Percentiles rank a stretch among this genome's conserved stretches.
phyloP scores from a whole-genome alignment of 2,797 vertebrate genomes.

The Craterocephalus amniculus region DNA sequence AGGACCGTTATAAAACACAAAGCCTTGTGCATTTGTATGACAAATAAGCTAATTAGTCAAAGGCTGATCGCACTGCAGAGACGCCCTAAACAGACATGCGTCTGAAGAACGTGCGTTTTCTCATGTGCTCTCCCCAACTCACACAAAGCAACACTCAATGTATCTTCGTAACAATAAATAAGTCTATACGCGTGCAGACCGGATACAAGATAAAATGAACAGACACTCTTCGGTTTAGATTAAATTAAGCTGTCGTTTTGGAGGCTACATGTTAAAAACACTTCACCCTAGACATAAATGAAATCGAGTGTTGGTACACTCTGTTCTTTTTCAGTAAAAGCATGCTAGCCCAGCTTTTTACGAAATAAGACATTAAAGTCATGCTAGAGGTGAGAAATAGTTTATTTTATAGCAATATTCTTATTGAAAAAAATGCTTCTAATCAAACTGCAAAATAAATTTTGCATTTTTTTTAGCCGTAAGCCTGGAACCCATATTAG shows the following conservation, averaged over 20 bases:
- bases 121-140: not conserved
- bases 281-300: no score
- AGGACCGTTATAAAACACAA: constrained; percentile 2
- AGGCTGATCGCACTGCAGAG: no score
- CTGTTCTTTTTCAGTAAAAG: constrained; percentile 6
- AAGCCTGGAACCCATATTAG: not conserved
- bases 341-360: not conserved
- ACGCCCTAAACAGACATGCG: no score
- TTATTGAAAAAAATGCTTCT: not conserved
- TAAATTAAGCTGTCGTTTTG: not conserved
- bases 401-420: not conserved
- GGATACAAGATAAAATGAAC: not conserved
- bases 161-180: not conserved
- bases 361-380: rapidly evolving
- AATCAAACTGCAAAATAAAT: not conserved
- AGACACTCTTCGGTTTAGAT: not conserved
- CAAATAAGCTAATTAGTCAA: constrained; percentile 1
- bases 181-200: not conserved
- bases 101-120: not conserved
- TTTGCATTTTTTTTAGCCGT: not conserved
- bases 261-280: not conserved
- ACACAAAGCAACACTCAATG: not conserved
- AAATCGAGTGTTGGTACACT: constrained; percentile 13
- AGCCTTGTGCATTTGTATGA: not conserved
- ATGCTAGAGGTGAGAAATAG: not conserved